Base-by-base conservation (phyloP, 2,797 vertebrate species). In the Myioborus miniatus region DNA sequence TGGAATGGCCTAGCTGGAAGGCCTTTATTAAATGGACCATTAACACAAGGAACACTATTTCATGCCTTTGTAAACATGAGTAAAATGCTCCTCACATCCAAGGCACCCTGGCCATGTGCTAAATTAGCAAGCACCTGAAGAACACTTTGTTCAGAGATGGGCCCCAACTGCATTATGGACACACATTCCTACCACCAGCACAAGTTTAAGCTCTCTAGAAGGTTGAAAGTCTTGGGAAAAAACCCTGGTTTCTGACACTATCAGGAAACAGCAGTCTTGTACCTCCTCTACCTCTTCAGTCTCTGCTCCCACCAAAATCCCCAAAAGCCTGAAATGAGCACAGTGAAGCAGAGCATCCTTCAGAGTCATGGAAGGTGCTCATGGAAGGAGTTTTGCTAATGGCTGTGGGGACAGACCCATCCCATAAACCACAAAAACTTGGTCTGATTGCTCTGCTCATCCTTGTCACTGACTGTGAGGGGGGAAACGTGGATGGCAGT, bases 1-100 rank as follows among this genome's bases (percentile, higher is more conserved):
- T 81, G 86, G 95, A 97, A 94, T 92, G 84, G 81, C 77, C 86
- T 87, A 36, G 90, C 93, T 96, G 78, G 83, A 95, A 90, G 81
- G 83, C 58, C 79, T 95, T 88, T 91, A 87, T 95, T 94, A 95
- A 96, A 96, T 63, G 64, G 87, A 81, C 83, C 93, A 87, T 89
- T 93, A 95, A 92, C 67, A 59, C 68, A 83, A 55, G 49, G 87
- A 94, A 93, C 83, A 62, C 34, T 30, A 67, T 79, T 93, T 86
- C 83, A 93, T 96, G 87, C 82, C 79, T 67, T 62, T 89, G 85
- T 65, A 80, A 88, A 72, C 72, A 41, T 10, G 44, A 19, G 43
- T 68, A 71, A 37, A 67, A 67, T 22, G 50, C 67, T 90, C 59
- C 70, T 72, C 39, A 19, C 39, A 69, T 59, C 39, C 76, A 69